Conservation (phyloP, 2,113 vertebrate genomes). For the Cyanoderma ruficeps region DNA sequence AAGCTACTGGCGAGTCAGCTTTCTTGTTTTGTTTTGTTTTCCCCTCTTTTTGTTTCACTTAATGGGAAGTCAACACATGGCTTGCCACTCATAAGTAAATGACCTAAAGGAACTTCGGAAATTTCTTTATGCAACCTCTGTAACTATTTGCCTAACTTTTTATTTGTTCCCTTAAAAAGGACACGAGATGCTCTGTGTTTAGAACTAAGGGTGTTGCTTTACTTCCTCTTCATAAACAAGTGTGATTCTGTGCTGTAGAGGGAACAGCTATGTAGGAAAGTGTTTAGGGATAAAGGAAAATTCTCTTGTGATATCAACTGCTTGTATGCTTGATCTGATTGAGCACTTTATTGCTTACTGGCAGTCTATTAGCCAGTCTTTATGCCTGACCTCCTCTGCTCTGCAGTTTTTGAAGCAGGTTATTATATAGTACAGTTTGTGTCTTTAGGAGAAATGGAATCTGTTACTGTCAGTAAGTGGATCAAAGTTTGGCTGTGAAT, state of each 20-base stretch:
- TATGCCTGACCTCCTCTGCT: not conserved
- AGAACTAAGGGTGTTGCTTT: not conserved
- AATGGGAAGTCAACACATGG: accelerated
- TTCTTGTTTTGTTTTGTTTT: not conserved
- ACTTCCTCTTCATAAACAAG: not conserved
- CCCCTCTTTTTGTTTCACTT: accelerated
- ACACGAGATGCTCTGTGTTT: not conserved
- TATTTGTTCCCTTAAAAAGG: not conserved
- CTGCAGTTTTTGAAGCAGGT: not conserved
- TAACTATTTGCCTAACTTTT: not conserved
- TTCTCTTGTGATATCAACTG: accelerated
- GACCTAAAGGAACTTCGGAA: not conserved
- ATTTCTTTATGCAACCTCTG: not conserved
- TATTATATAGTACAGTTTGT: not conserved
- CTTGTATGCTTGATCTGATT: not conserved
- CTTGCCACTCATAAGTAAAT: not conserved
- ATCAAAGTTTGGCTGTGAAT: not conserved
- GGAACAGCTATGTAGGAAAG: not conserved
- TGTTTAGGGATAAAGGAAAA: not conserved
- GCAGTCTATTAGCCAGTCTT: accelerated
- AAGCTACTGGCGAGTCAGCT: not conserved
- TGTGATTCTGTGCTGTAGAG: not conserved
- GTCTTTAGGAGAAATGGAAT: not conserved
- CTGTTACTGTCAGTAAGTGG: not conserved
- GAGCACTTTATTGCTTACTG: not conserved